phyloP scores from a whole-genome alignment of 1,140 invertebrate species.

The Euwallacea fornicatus region DNA sequence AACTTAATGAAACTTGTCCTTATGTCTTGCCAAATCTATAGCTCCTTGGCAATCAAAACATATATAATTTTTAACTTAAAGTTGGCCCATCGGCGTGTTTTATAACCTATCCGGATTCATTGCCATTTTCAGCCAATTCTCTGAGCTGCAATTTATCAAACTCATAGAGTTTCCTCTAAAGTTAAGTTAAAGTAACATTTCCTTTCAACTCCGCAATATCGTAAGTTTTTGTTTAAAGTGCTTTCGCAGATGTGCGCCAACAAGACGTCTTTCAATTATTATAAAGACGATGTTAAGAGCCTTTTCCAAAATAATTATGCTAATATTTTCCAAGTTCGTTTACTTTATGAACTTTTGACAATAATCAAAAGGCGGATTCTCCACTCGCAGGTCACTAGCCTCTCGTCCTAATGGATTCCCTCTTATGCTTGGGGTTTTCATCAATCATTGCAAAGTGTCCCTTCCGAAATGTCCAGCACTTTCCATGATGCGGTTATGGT shows the following conservation, averaged over 20 bases:
- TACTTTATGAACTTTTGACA: neutral
- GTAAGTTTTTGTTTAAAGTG: conserved; percentile 21
- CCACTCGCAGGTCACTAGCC: neutral
- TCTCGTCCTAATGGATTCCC: neutral
- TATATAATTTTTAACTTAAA: no score
- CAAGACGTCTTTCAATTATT: conserved; percentile 17
- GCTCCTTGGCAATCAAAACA: no score
- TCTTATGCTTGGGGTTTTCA: neutral
- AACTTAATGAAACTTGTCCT: no score
- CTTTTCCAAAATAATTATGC: conserved; percentile 1
- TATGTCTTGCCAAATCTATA: no score
- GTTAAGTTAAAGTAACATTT: conserved; percentile 28
- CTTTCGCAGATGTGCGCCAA: conserved; percentile 14
- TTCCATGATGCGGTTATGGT: neutral
- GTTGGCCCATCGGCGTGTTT: conserved; percentile 2
- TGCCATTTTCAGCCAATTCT: conserved; percentile 30
- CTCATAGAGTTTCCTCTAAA: conserved; percentile 21
- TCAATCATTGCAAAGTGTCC: neutral
- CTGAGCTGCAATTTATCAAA: conserved; percentile 30
- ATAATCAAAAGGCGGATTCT: no score
- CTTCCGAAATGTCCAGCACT: conserved; percentile 1
- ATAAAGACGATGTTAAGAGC: conserved; percentile 10
- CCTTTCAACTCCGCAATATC: conserved; percentile 23
- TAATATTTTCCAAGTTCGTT: neutral
- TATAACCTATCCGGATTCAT: conserved; percentile 24